Evolutionary conservation across 2,888 invertebrate genomes (phyloP).

Genomic region (Ceramica pisi): DNA sequence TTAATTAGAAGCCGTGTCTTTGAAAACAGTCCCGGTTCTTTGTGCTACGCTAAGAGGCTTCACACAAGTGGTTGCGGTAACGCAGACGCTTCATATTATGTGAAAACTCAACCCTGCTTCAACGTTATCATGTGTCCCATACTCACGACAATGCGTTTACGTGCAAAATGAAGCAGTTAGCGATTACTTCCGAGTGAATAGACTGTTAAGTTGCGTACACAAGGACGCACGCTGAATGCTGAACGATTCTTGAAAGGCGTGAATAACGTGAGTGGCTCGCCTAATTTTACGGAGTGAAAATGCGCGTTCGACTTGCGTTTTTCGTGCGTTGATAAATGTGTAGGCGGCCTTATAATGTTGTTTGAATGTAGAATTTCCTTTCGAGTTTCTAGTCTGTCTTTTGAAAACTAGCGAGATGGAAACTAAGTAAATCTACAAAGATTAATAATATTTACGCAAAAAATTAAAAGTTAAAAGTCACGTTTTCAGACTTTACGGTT

Average conservation of each 20-base stretch:
- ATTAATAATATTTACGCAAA: conserved; percentile 24
- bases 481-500: conserved; percentile 6
- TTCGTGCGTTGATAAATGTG: conserved; percentile 10
- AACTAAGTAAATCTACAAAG: conserved; percentile 40
- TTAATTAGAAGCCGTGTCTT: conserved; percentile 68
- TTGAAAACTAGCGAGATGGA: conserved; percentile 46
- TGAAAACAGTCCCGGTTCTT: conserved; percentile 57
- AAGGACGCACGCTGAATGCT: conserved; percentile 7
- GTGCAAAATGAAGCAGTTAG: conserved; percentile 21
- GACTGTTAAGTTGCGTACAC: conserved; percentile 8
- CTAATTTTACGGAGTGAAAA: conserved; percentile 9
- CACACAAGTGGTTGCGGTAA: conserved; percentile 29
- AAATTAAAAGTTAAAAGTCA: conserved; percentile 20
- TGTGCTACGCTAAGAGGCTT: conserved; percentile 37
- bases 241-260: conserved; percentile 6
- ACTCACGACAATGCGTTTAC: conserved; percentile 3
- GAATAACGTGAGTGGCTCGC: not conserved
- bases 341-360: not conserved
- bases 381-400: conserved; percentile 36
- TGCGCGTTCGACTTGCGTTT: not conserved
- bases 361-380: conserved; percentile 30
- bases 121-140: conserved; percentile 16
- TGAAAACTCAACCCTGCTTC: conserved; percentile 1
- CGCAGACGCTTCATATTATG: conserved; percentile 12
- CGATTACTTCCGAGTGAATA: conserved; percentile 6